phyloP scores from a whole-genome alignment of 2,113 vertebrate species.

The Diadophis punctatus region DNA sequence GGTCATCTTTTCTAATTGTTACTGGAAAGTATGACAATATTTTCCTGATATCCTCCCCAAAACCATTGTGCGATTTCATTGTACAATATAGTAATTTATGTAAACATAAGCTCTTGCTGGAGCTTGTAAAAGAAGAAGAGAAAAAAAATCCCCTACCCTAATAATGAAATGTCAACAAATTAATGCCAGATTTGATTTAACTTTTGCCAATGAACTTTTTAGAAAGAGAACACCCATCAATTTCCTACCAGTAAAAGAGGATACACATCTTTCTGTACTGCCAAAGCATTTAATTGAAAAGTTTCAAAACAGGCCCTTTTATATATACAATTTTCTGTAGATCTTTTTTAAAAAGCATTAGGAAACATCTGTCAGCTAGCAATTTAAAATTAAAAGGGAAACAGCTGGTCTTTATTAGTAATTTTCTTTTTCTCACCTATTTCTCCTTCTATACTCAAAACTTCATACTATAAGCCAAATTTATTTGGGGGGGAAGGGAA shows the following conservation, averaged over 20 bases:
- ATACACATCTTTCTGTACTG: not conserved
- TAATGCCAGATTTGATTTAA: not conserved
- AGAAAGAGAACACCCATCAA: not conserved
- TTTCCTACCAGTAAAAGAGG: not conserved
- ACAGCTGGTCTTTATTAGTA: not conserved
- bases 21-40: not conserved
- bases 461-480: not conserved
- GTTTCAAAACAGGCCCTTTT: not conserved
- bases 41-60: not conserved
- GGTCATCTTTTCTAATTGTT: not conserved
- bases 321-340: not conserved
- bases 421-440: not conserved
- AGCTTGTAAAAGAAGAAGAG: not conserved
- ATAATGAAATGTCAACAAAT: slow-evolving; percentile 18
- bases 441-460: not conserved
- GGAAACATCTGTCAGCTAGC: not conserved
- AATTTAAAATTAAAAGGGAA: not conserved
- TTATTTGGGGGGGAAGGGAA: not conserved
- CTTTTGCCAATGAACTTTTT: not conserved
- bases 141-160: not conserved
- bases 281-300: not conserved
- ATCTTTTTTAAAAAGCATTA: not conserved
- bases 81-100: not conserved
- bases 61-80: not conserved
- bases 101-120: rapidly evolving